Evolutionary conservation across 2,113 vertebrate genomes (phyloP).

Genomic region (Perca schrenkii): DNA sequence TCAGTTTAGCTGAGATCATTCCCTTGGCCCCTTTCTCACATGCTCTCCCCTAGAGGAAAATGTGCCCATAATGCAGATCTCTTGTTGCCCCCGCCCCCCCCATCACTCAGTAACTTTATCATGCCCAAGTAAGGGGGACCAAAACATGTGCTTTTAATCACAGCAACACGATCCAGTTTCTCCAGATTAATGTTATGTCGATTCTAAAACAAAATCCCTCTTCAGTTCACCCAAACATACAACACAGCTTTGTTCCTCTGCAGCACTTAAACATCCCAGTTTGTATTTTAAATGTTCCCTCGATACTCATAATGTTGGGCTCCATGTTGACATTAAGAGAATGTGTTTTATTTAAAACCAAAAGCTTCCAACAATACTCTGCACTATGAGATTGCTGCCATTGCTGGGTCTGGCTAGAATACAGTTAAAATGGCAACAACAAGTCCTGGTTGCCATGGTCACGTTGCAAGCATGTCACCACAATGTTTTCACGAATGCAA

Average conservation of each 20-base stretch:
- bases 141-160: constrained; percentile 80
- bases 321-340: constrained; percentile 4
- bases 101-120: constrained; percentile 47
- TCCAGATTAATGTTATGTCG: constrained; percentile 52
- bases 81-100: constrained; percentile 40
- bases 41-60: constrained; percentile 28
- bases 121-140: constrained; percentile 41
- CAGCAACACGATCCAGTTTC: constrained; percentile 57
- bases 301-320: background rate
- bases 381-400: constrained; percentile 18
- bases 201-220: constrained; percentile 35
- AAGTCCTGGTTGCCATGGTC: constrained; percentile 49
- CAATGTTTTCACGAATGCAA: constrained; percentile 25
- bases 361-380: constrained; percentile 25
- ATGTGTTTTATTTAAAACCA: constrained; percentile 27
- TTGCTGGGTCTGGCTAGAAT: constrained; percentile 24
- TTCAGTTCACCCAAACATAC: constrained; percentile 7
- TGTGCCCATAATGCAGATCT: constrained; percentile 33
- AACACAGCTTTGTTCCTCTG: constrained; percentile 26
- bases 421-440: constrained; percentile 29
- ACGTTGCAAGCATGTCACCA: constrained; percentile 29
- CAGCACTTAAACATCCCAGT: background rate
- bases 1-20: constrained; percentile 8
- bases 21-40: constrained; percentile 10
- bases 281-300: constrained; percentile 9